A percentile compares a stretch with the other conserved stretches of the same genome.
Conservation (phyloP, 2,888 invertebrate species). For the Disparrhopalites patrizii region DNA sequence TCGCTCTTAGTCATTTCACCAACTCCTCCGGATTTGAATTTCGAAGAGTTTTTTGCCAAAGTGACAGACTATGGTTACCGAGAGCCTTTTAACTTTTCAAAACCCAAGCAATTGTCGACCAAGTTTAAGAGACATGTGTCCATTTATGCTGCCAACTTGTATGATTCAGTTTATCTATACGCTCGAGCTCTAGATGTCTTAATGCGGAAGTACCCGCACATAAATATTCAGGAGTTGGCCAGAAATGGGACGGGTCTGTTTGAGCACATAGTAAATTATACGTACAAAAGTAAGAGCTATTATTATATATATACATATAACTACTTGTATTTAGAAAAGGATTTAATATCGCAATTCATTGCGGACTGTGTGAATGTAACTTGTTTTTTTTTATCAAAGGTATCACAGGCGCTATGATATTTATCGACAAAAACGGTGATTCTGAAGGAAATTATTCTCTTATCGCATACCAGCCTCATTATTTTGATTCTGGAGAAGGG, state of each 20-base stretch:
- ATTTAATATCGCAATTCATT: no score
- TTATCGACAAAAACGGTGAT: constrained; percentile 86
- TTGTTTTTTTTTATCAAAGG: constrained; percentile 59
- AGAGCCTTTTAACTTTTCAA: constrained; percentile 72
- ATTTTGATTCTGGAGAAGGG: constrained; percentile 50
- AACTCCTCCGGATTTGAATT: constrained; percentile 67
- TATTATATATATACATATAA: not conserved
- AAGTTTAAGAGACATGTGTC: constrained; percentile 68
- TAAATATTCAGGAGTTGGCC: constrained; percentile 59
- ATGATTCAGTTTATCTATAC: constrained; percentile 90
- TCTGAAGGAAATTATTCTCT: constrained; percentile 97
- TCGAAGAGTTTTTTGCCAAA: constrained; percentile 68
- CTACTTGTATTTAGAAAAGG: not conserved
- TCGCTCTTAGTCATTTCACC: constrained; percentile 85
- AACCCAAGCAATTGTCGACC: constrained; percentile 24
- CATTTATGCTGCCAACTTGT: constrained; percentile 88
- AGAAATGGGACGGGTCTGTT: constrained; percentile 84
- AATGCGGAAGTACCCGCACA: constrained; percentile 57
- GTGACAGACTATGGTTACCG: constrained; percentile 73
- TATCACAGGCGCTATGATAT: constrained; percentile 88
- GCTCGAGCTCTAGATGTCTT: constrained; percentile 77
- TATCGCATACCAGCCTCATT: constrained; percentile 67
- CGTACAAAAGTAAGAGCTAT: constrained; percentile 68
- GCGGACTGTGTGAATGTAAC: no score
- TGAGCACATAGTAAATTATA: constrained; percentile 76